Base-by-base conservation (phyloP, 2,888 invertebrate species). In the Luperina nickerlii region DNA sequence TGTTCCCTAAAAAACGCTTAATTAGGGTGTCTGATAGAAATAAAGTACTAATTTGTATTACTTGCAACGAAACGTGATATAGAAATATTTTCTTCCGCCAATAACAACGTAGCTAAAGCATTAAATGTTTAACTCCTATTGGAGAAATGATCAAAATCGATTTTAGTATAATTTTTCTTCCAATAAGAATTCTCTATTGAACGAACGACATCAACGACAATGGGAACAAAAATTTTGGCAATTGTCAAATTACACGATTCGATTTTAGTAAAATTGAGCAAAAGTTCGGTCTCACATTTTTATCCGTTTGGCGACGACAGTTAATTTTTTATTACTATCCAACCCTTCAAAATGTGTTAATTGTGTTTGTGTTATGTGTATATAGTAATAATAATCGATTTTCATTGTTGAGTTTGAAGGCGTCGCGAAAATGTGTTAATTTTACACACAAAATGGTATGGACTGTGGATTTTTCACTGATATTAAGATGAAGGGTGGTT, bases 401-500 rank as follows among this genome's bases (percentile, higher is more conserved):
- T 87, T 81, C 81, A 87, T 82, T 81, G 86, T 89, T 90, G 81
- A 86, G 87, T 92, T 90, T 84, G 87, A 89, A 91, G 91, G 89
- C 91, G 90, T 92, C 92, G 93, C 94, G 92, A 93, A 85, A 92
- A 95, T 95, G 95, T 94, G 92, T 93, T 95, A 94, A 93, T 92
- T 94, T 95, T 94, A 92, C 94, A 93, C 94, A 95, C 96, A 96
- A 96, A 97, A 97, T 97, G 97, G 90, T 96, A 96, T 94, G 92
- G 94, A 95, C 93, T 94, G 95, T 95, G 93, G 94, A 96, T 95
- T 94, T 95, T 92, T 95, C 94, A 94, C 86, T 96, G 90, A 95
- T 95, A 94, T 93, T 96, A 97, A 96, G 96, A 97, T 97, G 97
- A 97, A 97, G 97, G 96, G 97, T 94, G 97, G 97, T 91, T 94